Conservation (phyloP, 2,797 vertebrate species). For the Sebastes minor region DNA sequence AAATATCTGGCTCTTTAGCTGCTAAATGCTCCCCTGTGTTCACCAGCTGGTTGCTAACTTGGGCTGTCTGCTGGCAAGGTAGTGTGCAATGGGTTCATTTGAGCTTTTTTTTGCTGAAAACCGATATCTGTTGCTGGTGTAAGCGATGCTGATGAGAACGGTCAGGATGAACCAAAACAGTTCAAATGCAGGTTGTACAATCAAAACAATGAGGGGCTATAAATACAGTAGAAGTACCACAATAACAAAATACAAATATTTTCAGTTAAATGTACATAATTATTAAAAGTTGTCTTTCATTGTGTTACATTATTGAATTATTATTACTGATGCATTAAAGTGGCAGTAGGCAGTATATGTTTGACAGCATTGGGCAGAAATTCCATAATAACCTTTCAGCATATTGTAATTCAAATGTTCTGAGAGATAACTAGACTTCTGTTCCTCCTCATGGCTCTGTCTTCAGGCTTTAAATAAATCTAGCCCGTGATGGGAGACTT, state of each 20-base stretch:
- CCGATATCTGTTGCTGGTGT: background rate
- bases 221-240: background rate
- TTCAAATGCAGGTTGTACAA: background rate
- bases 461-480: rapidly evolving
- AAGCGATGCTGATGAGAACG: background rate
- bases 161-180: background rate
- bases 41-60: background rate
- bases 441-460: too few species aligned
- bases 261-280: background rate
- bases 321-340: too few species aligned
- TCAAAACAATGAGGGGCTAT: background rate
- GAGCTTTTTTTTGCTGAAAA: background rate
- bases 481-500: too few species aligned
- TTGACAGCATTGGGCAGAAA: too few species aligned
- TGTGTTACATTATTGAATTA: too few species aligned
- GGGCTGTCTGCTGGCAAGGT: background rate
- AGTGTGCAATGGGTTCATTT: background rate
- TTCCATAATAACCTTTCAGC: too few species aligned
- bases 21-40: background rate
- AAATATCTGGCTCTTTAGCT: background rate
- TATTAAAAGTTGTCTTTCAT: background rate
- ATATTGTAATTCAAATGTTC: too few species aligned
- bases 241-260: background rate
- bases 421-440: too few species aligned
- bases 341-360: too few species aligned